These are phyloP conservation scores for Drosophila paulistorum DNA, from an alignment of 1,140 invertebrate genomes.

Conservation along the genomic window DNA sequence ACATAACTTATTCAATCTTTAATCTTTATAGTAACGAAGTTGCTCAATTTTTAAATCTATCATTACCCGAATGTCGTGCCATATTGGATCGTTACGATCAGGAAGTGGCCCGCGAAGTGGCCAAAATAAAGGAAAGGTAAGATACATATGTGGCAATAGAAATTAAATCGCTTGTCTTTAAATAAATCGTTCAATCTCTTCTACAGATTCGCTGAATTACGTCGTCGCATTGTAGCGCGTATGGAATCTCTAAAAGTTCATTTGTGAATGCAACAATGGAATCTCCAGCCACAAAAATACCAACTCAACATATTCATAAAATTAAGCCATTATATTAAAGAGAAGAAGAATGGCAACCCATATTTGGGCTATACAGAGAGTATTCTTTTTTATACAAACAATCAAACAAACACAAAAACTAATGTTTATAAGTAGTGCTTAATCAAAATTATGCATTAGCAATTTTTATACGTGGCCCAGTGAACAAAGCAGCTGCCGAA, in stretches of 20 bases:
- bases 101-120: conserved; percentile 90
- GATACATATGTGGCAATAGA: conserved; percentile 19
- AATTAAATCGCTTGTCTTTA: not conserved
- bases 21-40: conserved; percentile 85
- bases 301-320: conserved; percentile 40
- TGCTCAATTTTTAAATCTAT: conserved; percentile 93
- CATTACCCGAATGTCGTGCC: conserved; percentile 89
- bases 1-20: not conserved
- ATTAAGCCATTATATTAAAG: conserved; percentile 65
- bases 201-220: conserved; percentile 87
- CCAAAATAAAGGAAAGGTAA: conserved; percentile 89
- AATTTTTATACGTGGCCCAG: conserved; percentile 57
- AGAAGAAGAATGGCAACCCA: conserved; percentile 29
- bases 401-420: conserved; percentile 7
- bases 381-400: conserved; percentile 60
- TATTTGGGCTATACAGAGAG: conserved; percentile 46
- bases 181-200: conserved; percentile 26
- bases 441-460: conserved; percentile 65
- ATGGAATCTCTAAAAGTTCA: conserved; percentile 90
- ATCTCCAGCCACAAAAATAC: conserved; percentile 45
- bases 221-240: conserved; percentile 87
- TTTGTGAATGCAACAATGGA: conserved; percentile 64
- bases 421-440: conserved; percentile 64
- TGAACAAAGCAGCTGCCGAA: conserved; percentile 63
- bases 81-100: conserved; percentile 91